Evolutionary conservation across 2,797 vertebrate genomes (phyloP).

Genomic region (Anguilla pacifica): DNA sequence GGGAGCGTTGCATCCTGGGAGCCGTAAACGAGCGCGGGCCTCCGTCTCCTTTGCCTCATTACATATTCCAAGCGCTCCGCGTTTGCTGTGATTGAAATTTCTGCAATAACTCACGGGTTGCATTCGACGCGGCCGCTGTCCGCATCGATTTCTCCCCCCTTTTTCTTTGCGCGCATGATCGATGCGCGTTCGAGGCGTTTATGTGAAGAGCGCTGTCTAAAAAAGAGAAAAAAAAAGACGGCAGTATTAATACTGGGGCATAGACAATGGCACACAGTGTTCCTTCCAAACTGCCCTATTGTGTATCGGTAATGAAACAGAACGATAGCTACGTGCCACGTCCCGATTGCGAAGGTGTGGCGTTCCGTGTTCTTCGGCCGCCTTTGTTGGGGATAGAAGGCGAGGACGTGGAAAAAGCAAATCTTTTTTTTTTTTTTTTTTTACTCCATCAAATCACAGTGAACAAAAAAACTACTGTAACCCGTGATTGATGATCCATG

Average conservation of each 20-base stretch:
- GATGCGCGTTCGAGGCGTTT: neutral
- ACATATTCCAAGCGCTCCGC: slow-evolving; percentile 2
- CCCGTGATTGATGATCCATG: neutral
- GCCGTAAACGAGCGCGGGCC: neutral
- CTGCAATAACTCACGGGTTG: neutral
- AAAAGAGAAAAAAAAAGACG: neutral
- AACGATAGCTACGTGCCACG: neutral
- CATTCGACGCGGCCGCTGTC: neutral
- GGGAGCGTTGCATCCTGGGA: neutral
- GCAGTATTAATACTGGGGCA: neutral
- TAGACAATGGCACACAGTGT: neutral
- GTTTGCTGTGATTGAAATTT: slow-evolving; percentile 14
- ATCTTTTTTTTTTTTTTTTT: neutral
- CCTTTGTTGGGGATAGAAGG: neutral
- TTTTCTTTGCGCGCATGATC: neutral
- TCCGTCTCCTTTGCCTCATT: neutral
- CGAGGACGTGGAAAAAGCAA: neutral
- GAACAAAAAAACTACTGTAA: neutral
- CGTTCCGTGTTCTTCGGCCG: neutral
- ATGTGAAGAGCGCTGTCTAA: neutral
- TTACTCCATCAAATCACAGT: neutral
- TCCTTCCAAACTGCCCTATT: neutral
- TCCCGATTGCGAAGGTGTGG: neutral
- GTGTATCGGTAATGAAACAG: neutral
- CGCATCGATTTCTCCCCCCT: neutral